A percentile compares a stretch with the other conserved stretches of the same genome.
Conservation (phyloP, 2,888 invertebrate species). For the Hyposoter didymator region DNA sequence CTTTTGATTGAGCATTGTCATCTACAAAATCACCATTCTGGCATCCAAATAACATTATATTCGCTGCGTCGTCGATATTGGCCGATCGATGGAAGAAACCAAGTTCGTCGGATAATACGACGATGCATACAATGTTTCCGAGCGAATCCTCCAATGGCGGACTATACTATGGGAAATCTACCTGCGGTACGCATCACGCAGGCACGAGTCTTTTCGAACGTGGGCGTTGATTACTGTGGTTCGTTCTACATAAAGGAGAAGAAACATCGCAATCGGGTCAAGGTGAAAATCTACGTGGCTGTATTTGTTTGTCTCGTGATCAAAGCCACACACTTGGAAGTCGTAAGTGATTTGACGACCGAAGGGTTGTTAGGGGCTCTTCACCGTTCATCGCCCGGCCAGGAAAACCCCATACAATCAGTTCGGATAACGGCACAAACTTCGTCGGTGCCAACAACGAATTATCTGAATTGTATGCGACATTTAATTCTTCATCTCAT, state of each 20-base stretch:
- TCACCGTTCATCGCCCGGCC: conserved; percentile 58
- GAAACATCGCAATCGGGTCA: conserved; percentile 51
- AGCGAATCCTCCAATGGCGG: conserved; percentile 60
- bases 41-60: conserved; percentile 66
- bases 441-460: conserved; percentile 68
- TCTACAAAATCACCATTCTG: conserved; percentile 68
- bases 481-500: conserved; percentile 20
- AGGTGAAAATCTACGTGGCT: conserved; percentile 58
- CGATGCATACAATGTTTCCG: conserved; percentile 76
- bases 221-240: conserved; percentile 57
- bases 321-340: conserved; percentile 66
- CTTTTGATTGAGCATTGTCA: conserved; percentile 65
- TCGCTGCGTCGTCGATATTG: conserved; percentile 72
- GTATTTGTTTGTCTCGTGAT: conserved; percentile 60
- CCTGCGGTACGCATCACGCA: conserved; percentile 32
- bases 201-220: conserved; percentile 42
- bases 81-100: conserved; percentile 72
- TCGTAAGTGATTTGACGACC: conserved; percentile 64
- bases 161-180: conserved; percentile 76
- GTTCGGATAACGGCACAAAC: conserved; percentile 68
- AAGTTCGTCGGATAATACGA: conserved; percentile 67
- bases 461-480: conserved; percentile 37
- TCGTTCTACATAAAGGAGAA: conserved; percentile 62
- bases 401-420: conserved; percentile 42
- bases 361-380: conserved; percentile 67